Percentiles rank a stretch among this genome's conserved stretches.
Conservation (phyloP, 2,888 invertebrate genomes). For the Parnassius glacialis region DNA sequence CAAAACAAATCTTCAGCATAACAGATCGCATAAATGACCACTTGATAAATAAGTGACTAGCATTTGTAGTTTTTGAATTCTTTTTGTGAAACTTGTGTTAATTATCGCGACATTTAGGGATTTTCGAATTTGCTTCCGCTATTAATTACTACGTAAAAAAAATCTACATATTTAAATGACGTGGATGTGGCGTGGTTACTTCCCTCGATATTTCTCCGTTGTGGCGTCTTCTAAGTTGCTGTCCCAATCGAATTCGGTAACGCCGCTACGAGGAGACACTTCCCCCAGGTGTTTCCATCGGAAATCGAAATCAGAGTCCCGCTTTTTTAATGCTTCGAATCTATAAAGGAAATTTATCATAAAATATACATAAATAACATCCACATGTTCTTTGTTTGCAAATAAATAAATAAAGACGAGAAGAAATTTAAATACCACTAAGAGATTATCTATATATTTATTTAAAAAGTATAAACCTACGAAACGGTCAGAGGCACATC, state of each 20-base stretch:
- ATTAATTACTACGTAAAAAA: not conserved
- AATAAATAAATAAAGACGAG: too few relatives aligned
- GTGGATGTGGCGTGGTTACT: slow-evolving; percentile 42
- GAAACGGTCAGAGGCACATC: too few relatives aligned
- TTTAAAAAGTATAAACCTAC: too few relatives aligned
- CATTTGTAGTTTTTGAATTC: not conserved
- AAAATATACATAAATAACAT: too few relatives aligned
- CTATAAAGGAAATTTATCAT: slow-evolving; percentile 60
- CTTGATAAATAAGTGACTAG: slow-evolving; percentile 13
- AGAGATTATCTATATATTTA: too few relatives aligned
- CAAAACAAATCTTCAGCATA: not conserved
- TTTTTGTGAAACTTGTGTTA: not conserved
- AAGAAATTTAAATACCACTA: too few relatives aligned
- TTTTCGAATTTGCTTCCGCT: too few relatives aligned
- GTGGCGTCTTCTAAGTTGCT: slow-evolving; percentile 88
- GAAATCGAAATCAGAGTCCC: slow-evolving; percentile 90
- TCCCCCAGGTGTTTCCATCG: slow-evolving; percentile 93
- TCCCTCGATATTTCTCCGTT: slow-evolving; percentile 71
- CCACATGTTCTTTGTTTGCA: too few relatives aligned
- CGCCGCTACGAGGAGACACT: slow-evolving; percentile 86
- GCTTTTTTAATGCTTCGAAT: slow-evolving; percentile 89
- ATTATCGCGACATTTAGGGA: too few relatives aligned
- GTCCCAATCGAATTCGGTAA: slow-evolving; percentile 94
- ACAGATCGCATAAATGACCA: not conserved
- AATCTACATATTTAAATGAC: not conserved